A percentile compares a stretch with the other conserved stretches of the same genome.
Evolutionary conservation across 2,797 vertebrate species (phyloP).

Genomic region (Fratercula arctica): DNA sequence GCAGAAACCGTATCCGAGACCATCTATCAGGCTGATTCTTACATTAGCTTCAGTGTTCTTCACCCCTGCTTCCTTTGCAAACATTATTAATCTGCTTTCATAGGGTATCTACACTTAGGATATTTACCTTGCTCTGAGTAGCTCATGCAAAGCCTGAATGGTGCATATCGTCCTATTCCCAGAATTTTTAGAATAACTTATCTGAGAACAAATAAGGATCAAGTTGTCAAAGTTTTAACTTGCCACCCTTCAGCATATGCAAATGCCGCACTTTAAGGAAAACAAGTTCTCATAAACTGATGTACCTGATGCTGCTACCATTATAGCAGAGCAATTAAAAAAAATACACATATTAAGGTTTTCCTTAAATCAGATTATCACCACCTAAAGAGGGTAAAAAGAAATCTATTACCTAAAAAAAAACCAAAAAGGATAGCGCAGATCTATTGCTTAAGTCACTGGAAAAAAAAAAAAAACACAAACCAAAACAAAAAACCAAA

Average conservation of each 20-base stretch:
- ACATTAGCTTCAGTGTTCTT: not conserved
- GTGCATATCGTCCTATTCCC: not conserved
- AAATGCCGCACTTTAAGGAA: not conserved
- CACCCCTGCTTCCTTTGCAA: not conserved
- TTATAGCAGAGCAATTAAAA: not conserved
- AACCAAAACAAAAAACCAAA: not conserved
- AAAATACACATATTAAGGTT: not conserved
- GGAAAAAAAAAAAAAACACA: no score
- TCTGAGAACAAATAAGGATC: not conserved
- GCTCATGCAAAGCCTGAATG: not conserved
- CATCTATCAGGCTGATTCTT: not conserved
- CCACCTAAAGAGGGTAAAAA: not conserved
- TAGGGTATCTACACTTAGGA: not conserved
- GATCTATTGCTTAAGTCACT: not conserved
- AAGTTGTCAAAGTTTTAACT: not conserved
- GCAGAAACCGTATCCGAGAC: not conserved
- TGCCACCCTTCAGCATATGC: not conserved
- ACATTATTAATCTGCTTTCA: not conserved
- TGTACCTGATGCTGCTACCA: not conserved
- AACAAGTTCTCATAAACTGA: not conserved
- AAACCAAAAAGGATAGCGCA: not conserved
- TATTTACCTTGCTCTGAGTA: not conserved
- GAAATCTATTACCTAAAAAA: not conserved
- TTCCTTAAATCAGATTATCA: not conserved
- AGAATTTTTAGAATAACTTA: not conserved